Evolutionary conservation across 1,140 invertebrate species (phyloP), one percentile per base, ranked within the genome.

Genomic region (Zaprionus gabonicus): DNA sequence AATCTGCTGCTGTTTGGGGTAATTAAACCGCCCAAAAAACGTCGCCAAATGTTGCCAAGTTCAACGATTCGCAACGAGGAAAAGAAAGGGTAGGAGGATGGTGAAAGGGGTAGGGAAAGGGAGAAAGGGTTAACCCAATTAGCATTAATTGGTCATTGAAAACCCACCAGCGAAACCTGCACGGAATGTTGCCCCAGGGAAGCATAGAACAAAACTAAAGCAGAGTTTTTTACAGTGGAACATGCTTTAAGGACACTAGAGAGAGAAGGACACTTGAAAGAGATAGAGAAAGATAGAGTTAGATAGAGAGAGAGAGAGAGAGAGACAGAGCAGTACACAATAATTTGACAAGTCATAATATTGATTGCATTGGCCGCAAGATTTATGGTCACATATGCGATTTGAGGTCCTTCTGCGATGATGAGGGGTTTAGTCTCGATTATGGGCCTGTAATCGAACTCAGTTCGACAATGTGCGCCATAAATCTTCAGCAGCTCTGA

Each of bases 271-370:
- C 28, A 31, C 7, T 28, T 7, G 13, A 55, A 1, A 55, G 17
- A 17, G 41, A 78, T 64, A 72, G 63, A 64, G 69, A 71, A 72
- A 75, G 81, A 72, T n/a, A n/a, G n/a, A n/a, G n/a, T n/a, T n/a
- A n/a, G n/a, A n/a, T n/a, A n/a, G n/a, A n/a, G n/a, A n/a, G 56
- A 31, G 64, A 74, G 62, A 71, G 70, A 78, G 69, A 71, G 75
- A 75, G 81, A 72, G 81, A 72, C 81, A 68, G 57, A 60, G 51
- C 58, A 79, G 84, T 88, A 81, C 68, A 88, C 88, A 83, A 88
- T 88, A 88, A 88, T 88, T 80, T 88, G 85, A 88, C 85, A 88
- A 85, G 85, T 88, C 85, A 88, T 90, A 88, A 88, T 88, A 88
- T 88, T 88, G 85, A 88, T 91, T 81, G 68, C 70, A 67, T 78